Conservation (phyloP, 1,140 invertebrate species). For the Thereuonema tuberculata region DNA sequence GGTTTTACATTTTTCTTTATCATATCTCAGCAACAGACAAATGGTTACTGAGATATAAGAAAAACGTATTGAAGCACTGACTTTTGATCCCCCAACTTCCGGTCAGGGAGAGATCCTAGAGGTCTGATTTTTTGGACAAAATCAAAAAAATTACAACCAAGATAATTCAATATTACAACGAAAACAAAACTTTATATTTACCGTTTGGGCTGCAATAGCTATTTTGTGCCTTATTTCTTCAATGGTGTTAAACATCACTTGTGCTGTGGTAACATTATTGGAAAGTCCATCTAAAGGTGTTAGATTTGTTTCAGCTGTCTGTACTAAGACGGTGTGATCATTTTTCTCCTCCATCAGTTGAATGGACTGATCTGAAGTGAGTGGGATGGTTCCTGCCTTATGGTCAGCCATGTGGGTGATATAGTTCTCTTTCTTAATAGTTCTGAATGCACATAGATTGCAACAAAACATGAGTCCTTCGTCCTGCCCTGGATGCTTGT, state of each 20-base stretch:
- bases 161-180: neutral
- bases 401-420: constrained; percentile 31
- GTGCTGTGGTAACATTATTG: neutral
- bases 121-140: too few relatives aligned
- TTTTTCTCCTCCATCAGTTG: neutral
- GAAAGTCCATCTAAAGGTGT: neutral
- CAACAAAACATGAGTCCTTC: constrained; percentile 29
- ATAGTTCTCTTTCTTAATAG: constrained; percentile 29
- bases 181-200: neutral
- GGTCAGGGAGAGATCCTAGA: too few relatives aligned
- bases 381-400: constrained; percentile 19
- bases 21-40: too few relatives aligned
- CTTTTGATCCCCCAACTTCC: too few relatives aligned
- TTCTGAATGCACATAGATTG: constrained; percentile 28
- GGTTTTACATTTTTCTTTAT: too few relatives aligned
- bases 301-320: neutral
- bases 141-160: too few relatives aligned
- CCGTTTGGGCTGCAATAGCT: constrained; percentile 4
- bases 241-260: constrained; percentile 6
- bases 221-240: neutral
- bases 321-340: neutral
- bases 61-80: too few relatives aligned
- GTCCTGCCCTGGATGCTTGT: constrained; percentile 34
- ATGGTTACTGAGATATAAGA: too few relatives aligned
- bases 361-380: neutral